Evolutionary conservation across 2,113 vertebrate species (phyloP).

Genomic region (Accipiter virgatus): DNA sequence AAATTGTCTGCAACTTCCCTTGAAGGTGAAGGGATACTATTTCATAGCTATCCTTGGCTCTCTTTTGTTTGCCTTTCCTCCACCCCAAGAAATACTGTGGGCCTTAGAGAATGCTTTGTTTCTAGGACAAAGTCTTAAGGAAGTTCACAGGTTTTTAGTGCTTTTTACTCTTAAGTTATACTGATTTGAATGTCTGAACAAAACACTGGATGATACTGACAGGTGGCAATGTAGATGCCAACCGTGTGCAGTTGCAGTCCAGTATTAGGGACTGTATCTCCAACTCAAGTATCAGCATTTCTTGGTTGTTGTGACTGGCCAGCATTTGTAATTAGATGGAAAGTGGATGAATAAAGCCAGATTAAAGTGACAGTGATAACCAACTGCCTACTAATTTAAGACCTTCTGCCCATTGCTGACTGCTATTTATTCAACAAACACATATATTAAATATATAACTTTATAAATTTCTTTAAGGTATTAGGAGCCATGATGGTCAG

Average conservation of each 20-base stretch:
- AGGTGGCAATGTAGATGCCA: not conserved
- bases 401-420: not conserved
- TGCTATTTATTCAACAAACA: not conserved
- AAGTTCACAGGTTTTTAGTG: not conserved
- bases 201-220: not conserved
- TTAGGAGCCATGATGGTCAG: not conserved
- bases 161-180: not conserved
- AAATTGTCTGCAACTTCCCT: not conserved
- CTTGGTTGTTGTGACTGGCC: not conserved
- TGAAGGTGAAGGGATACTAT: not conserved
- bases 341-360: not conserved
- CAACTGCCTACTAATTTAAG: not conserved
- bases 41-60: not conserved
- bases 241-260: not conserved
- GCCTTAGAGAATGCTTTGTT: not conserved
- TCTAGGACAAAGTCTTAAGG: not conserved
- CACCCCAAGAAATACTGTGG: not conserved
- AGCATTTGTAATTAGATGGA: not conserved
- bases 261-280: not conserved
- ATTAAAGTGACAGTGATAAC: not conserved
- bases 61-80: not conserved
- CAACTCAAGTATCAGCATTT: not conserved
- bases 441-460: not conserved
- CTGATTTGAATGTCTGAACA: not conserved
- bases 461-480: not conserved